Evolutionary conservation across 1,140 invertebrate species (phyloP), one percentile per base, ranked within the genome.

Genomic region (Platyura marginata): DNA sequence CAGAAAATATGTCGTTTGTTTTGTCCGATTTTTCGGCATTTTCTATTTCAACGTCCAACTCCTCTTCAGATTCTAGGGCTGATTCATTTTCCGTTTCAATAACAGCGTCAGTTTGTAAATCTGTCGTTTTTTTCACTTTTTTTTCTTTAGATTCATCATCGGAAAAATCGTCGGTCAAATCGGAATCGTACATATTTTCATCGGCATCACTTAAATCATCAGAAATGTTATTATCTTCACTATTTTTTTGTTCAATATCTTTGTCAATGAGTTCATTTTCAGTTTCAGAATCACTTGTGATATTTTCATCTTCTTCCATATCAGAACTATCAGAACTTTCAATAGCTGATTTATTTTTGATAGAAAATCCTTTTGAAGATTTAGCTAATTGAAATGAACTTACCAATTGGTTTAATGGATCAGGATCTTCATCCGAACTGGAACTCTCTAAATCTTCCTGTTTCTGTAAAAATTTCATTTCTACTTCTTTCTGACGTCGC

Each of bases 1-100:
- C 65, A 10, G 64, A 64, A 58, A 81, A 81, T 8, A 75, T 71
- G 65, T 81, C 77, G 46, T 45, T 50, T 53, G 23, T 33, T 29
- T 49, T 47, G 41, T 50, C 44, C 48, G 49, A 45, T 47, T 48
- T 39, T 37, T 51, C 46, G 39, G 59, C 46, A 42, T 63, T 56
- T 40, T 51, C 56, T 42, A 62, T 61, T 46, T 53, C 41, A 22
- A 45, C 46, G 43, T 48, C 49, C 41, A 49, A 46, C 44, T 49
- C 54, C 40, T 49, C 48, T 25, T 37, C 46, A n/a, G n/a, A n/a
- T 45, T 41, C 51, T 46, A 50, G 52, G 40, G 58, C 57, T 44
- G 58, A 55, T 29, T 57, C 48, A 34, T 45, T 43, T 43, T 43
- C 40, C 22, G 52, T 44, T 19, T 33, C 42, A 41, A 21, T 5